Conservation (phyloP, 2,113 vertebrate genomes). For the Clarias gariepinus region DNA sequence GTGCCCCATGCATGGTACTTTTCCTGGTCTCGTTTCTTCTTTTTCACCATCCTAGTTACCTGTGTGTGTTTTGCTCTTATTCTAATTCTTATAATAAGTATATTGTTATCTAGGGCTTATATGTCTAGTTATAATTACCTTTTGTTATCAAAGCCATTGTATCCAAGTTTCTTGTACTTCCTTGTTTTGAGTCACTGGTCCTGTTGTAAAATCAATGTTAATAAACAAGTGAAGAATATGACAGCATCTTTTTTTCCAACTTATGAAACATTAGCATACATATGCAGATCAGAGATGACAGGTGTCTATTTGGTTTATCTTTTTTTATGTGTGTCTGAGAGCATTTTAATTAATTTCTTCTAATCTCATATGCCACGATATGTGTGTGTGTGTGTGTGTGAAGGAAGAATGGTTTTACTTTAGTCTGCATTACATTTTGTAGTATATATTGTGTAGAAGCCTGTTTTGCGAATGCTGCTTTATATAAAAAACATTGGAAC, state of each 20-base stretch:
- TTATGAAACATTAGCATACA: neutral
- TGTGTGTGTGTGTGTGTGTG: too few species aligned
- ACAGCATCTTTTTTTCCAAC: neutral
- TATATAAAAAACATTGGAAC: too few species aligned
- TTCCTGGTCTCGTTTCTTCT: neutral
- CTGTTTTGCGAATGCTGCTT: neutral
- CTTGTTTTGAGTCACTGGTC: neutral
- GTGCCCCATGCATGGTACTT: too few species aligned
- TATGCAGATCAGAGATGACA: constrained; percentile 1
- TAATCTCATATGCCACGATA: neutral
- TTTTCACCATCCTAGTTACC: neutral
- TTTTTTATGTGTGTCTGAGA: neutral
- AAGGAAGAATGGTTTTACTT: neutral
- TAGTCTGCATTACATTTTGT: neutral
- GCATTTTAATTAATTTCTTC: neutral
- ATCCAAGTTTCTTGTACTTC: neutral
- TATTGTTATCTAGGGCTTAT: neutral
- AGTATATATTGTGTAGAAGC: neutral
- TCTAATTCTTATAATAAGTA: neutral
- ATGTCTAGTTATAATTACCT: neutral
- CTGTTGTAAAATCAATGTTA: neutral
- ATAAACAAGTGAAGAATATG: neutral
- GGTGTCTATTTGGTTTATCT: neutral
- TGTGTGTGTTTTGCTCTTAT: neutral
- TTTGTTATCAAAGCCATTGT: neutral